phyloP scores from a whole-genome alignment of 2,888 invertebrate genomes.

The Chrysotoxum bicinctum region DNA sequence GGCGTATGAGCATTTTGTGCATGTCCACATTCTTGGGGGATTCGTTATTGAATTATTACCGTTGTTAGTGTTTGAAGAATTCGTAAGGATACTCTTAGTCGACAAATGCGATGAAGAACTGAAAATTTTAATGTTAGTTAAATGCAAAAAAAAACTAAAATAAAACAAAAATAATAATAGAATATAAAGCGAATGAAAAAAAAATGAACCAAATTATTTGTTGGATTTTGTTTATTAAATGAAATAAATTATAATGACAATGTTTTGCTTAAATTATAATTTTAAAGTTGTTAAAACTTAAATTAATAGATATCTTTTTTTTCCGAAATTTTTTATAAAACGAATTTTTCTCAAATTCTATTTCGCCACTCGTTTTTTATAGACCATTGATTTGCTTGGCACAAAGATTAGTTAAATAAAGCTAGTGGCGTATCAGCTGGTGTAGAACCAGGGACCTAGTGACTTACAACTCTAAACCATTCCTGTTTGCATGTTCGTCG shows the following conservation, averaged over 20 bases:
- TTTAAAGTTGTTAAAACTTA: background rate
- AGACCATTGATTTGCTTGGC: too few species aligned
- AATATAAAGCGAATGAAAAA: constrained; percentile 1
- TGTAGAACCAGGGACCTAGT: too few species aligned
- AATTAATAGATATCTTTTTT: background rate
- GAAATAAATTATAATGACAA: constrained; percentile 41
- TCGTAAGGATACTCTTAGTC: constrained; percentile 71
- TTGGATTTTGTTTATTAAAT: constrained; percentile 45
- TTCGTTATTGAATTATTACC: constrained; percentile 79
- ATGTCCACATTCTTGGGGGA: constrained; percentile 90
- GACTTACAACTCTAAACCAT: too few species aligned
- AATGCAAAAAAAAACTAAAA: constrained; percentile 10
- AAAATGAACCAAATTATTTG: constrained; percentile 29
- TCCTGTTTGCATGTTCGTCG: too few species aligned
- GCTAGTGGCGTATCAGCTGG: too few species aligned
- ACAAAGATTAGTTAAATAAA: too few species aligned
- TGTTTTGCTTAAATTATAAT: constrained; percentile 39
- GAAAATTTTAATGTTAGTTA: constrained; percentile 29
- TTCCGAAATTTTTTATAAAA: background rate
- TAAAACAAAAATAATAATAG: background rate
- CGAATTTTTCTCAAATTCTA: background rate
- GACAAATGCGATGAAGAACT: constrained; percentile 64
- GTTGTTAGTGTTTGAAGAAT: constrained; percentile 74
- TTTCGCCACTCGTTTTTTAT: too few species aligned
- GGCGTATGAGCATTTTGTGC: constrained; percentile 93